Conservation (phyloP, 2,888 invertebrate species). For the Sphinx pinastri region DNA sequence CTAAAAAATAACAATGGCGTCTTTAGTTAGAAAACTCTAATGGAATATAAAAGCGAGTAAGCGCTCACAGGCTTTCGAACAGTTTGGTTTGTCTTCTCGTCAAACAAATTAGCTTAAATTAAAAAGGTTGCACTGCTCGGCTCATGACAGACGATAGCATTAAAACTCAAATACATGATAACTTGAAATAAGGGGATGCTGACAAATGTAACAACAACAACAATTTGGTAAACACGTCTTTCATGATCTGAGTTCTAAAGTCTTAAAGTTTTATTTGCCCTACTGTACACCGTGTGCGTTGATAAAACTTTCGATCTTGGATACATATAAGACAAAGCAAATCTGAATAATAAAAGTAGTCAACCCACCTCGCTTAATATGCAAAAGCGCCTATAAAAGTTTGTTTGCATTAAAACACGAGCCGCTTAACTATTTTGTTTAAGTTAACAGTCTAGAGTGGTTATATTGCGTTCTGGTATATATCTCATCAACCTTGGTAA, state of each 20-base stretch:
- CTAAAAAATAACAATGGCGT: conserved; percentile 77
- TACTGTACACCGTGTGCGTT: conserved; percentile 55
- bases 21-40: conserved; percentile 57
- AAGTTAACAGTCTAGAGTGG: conserved; percentile 81
- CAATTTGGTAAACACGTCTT: conserved; percentile 48
- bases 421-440: conserved; percentile 84
- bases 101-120: conserved; percentile 53
- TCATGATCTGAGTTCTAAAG: conserved; percentile 72
- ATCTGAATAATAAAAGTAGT: conserved; percentile 81
- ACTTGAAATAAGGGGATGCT: neutral
- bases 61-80: conserved; percentile 76
- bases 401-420: conserved; percentile 85
- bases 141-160: conserved; percentile 69
- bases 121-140: conserved; percentile 63
- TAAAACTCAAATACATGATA: conserved; percentile 2
- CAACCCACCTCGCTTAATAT: conserved; percentile 85
- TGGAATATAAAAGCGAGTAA: conserved; percentile 63
- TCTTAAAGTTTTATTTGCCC: conserved; percentile 55
- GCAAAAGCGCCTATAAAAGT: conserved; percentile 84
- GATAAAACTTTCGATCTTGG: conserved; percentile 53
- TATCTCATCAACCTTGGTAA: conserved; percentile 67
- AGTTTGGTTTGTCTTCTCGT: conserved; percentile 80
- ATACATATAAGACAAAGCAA: conserved; percentile 79
- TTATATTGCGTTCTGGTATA: conserved; percentile 84
- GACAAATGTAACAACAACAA: neutral